Base-by-base conservation (phyloP, 37 sponge, comb jelly and placozoan species). In the Lycopodina hypogea region DNA sequence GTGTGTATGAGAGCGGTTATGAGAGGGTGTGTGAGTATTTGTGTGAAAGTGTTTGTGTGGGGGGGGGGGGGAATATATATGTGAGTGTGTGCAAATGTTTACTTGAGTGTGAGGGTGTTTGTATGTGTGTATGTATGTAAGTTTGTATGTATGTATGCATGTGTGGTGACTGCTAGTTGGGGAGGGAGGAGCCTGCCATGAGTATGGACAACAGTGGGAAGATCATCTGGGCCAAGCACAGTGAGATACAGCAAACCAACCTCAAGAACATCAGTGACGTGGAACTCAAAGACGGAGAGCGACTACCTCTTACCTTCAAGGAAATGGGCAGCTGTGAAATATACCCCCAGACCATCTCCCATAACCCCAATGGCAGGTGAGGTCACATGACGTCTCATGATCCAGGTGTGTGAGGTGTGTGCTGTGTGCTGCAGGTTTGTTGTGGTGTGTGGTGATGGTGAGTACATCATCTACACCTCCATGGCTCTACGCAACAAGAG, bases 381-480 rank as follows among this genome's bases (percentile, higher is more conserved):
- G 90, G 15, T 64, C 24, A n/a, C n/a, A 48, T 22, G 12, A 1
- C 26, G 14, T 70, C 42, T 26, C 45, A 35, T 34, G 1, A 28
- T 74, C 3, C n/a, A 32, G 29, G 30, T 68, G n/a, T 30, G 30
- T 11, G 21, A 17, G 30, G 3, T 68, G 9, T 8, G 34, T 68
- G 30, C 6, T 56, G 18, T 62, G 40, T 14, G 28, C 56, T 18
- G 8, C 69, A 93, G 99, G 82, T 97, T 97, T 81, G 96, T 97
- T 68, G 92, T 89, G 50, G 93, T 97, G 60, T 97, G 99, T 81
- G 99, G 99, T 28, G 99, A 97, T 74, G 99, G 99, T 3, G 99
- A 97, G 92, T 97, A 97, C 90, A 97, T 97, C 69, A 97, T 97
- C 78, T 95, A 95, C 88, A 97, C 99, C 3, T 95, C 99, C 48